Evolutionary conservation across 2,797 vertebrate genomes (phyloP), one percentile per base, ranked within the genome.

Genomic region (Enteromius mattozi): DNA sequence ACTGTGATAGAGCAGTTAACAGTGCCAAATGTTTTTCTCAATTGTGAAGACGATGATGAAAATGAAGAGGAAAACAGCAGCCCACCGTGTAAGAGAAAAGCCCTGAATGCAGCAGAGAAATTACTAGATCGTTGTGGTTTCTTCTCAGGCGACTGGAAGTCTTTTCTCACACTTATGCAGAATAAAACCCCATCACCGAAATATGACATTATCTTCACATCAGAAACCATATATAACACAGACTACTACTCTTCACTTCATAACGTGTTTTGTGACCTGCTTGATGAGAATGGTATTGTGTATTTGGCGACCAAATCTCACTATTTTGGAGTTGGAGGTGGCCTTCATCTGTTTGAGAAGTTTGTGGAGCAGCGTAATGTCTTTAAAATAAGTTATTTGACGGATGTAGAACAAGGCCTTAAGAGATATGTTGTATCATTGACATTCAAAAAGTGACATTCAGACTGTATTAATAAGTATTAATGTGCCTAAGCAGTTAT

Each of bases 241-340:
- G 92, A 94, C 7, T 96, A 96, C 90, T 99, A 98, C 68, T 78
- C 91, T 2, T 87, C 93, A 49, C 93, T 99, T 80, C 97, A 99
- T 1, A 88, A 96, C 12, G 93, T 94, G 0, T 93, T 99, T 78
- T 90, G 93, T 78, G 91, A 88, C 56, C 93, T 99, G 80, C 91
- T 99, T 80, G 90, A 91, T 35, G 90, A 91, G 45, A 90, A 92
- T 0, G 97, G 97, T 6, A 63, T 45, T 2, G 94, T 98, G 76
- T 97, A 98, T 91, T 91, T 99, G 65, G 97, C 97, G 88, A 97
- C 96, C 90, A 99, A 99, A 92, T 94, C 94, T 13, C 96, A 98
- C 93, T 99, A 99, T 92, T 99, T 99, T 92, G 97, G 97, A 30
- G 97, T 97, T 4, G 97, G 97, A 0, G 97, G 97, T 17, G 97